Percentiles rank a stretch among this genome's conserved stretches.
These are phyloP conservation scores for Lanius ludovicianus DNA, from an alignment of 2,113 vertebrate genomes.

Conservation along the genomic window DNA sequence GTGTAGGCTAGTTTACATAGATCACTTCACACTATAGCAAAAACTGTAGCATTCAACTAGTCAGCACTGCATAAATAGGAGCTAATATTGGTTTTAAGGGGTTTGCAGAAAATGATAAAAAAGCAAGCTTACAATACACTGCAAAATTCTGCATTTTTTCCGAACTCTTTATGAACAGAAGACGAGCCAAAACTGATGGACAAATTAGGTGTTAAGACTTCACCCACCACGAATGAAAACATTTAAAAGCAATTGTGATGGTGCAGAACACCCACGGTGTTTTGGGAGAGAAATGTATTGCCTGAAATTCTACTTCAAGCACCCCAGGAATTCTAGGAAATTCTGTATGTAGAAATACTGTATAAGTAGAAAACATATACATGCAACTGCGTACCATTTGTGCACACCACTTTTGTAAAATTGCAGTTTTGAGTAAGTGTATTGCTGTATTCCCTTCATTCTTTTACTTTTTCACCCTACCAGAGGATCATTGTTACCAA, in stretches of 20 bases:
- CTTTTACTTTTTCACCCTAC: neutral
- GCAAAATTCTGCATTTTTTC: neutral
- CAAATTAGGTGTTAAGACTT: neutral
- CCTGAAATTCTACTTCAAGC: neutral
- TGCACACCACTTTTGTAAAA: neutral
- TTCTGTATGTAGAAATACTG: no score
- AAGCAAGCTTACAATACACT: neutral
- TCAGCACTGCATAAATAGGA: neutral
- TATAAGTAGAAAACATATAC: neutral
- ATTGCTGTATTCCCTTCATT: neutral
- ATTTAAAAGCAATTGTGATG: neutral
- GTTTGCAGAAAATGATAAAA: neutral
- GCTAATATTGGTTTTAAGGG: neutral
- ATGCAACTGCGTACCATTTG: neutral
- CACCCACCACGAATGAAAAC: neutral
- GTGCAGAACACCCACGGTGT: neutral
- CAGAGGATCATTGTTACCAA: neutral
- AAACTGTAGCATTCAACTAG: neutral
- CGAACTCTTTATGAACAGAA: neutral
- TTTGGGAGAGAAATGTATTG: neutral
- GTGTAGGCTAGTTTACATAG: neutral
- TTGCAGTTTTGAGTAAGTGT: neutral
- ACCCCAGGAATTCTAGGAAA: neutral
- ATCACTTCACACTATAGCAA: neutral
- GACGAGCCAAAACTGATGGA: neutral